Evolutionary conservation across 2,888 invertebrate genomes (phyloP).

Genomic region (Pyrgus malvae): DNA sequence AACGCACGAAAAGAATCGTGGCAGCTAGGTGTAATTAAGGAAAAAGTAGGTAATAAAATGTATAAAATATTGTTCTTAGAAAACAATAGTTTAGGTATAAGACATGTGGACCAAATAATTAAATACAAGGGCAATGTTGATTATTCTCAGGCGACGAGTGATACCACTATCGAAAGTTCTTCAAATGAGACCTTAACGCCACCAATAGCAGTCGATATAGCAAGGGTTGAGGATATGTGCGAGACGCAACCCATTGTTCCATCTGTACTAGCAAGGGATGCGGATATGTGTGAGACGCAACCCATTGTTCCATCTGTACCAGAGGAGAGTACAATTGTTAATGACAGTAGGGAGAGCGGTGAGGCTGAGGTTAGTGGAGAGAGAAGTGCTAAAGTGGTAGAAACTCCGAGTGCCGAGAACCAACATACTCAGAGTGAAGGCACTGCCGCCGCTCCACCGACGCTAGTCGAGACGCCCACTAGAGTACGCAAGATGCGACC

Average conservation of each 20-base stretch:
- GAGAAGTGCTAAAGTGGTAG: not conserved
- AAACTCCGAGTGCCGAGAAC: not conserved
- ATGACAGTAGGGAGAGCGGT: not conserved
- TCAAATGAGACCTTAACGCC: not conserved
- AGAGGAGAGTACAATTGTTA: too few species aligned
- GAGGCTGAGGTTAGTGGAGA: not conserved
- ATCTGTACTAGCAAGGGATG: too few species aligned
- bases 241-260: not conserved
- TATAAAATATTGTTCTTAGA: conserved; percentile 18
- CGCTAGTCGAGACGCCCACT: not conserved
- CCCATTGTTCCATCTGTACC: not conserved
- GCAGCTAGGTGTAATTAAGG: conserved; percentile 19
- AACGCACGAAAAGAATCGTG: conserved; percentile 23
- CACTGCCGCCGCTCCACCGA: not conserved
- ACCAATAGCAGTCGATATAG: too few species aligned
- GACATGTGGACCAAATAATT: conserved; percentile 26
- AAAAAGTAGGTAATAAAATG: conserved; percentile 30
- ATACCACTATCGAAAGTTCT: not conserved
- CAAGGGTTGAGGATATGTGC: not conserved
- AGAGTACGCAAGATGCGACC: not conserved
- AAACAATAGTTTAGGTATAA: not conserved
- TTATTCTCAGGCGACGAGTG: not conserved
- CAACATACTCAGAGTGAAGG: not conserved
- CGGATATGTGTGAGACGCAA: too few species aligned
- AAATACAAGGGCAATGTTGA: conserved; percentile 8